Evolutionary conservation across 2,888 invertebrate species (phyloP).

Genomic region (Hirudinaria manillensis): DNA sequence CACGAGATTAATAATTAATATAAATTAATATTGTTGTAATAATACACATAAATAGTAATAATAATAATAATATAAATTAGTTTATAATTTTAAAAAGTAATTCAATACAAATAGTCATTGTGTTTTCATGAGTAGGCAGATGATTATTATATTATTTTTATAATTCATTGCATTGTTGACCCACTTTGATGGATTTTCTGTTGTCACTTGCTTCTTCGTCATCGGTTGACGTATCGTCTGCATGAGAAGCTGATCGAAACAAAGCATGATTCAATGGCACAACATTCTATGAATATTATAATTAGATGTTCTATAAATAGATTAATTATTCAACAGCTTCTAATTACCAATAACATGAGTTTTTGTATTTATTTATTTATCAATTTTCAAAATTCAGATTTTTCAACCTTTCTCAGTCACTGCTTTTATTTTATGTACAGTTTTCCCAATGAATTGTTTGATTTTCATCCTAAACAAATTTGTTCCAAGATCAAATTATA

Average conservation of each 20-base stretch:
- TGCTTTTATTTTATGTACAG: constrained; percentile 81
- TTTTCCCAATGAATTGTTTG: constrained; percentile 67
- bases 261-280: too few species aligned
- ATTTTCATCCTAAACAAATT: constrained; percentile 48
- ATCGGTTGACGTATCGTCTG: constrained; percentile 36
- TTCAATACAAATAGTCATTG: too few species aligned
- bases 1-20: neutral
- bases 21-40: too few species aligned
- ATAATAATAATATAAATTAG: neutral
- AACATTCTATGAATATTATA: constrained; percentile 22
- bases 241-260: constrained; percentile 55
- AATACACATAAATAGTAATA: too few species aligned
- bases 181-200: constrained; percentile 48
- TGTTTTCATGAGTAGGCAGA: neutral
- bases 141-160: too few species aligned
- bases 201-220: constrained; percentile 44
- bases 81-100: too few species aligned
- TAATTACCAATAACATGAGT: too few species aligned
- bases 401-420: constrained; percentile 68
- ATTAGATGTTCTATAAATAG: neutral
- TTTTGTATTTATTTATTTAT: too few species aligned
- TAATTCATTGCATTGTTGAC: neutral
- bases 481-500: too few species aligned
- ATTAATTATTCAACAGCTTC: too few species aligned
- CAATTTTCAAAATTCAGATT: too few species aligned